Evolutionary conservation across 1,140 invertebrate genomes (phyloP), one percentile per base, ranked within the genome.

Genomic region (Trichonephila clavipes): DNA sequence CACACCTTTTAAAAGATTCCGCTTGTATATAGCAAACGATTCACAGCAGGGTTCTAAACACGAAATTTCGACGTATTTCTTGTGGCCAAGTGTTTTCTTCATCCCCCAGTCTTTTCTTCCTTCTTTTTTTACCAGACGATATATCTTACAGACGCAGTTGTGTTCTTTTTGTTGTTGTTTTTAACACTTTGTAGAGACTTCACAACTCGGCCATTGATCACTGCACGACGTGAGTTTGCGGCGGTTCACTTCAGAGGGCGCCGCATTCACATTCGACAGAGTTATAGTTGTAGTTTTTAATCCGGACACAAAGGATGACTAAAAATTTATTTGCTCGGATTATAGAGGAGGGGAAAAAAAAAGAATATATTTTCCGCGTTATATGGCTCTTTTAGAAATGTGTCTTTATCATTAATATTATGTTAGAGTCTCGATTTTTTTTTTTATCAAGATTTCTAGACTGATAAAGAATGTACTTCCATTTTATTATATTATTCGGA

Each of bases 31-130:
- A 10, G 51, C 16, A 66, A 44, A 58, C 44, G 72, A 40, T 40
- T 51, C 88, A 21, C 89, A 90, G 69, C 77, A n/a, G 89, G 72
- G 21, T 18, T 1, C 72, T 82, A 62, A 82, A 90, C 89, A 64
- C 77, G 72, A 82, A 82, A 82, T 90, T 90, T 90, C 89, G 69
- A 62, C 24, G 58, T 90, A 85, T 85, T 85, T 92, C 81, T 51
- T 85, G 66, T 2, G 12, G 14, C 19, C 3, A 21, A n/a, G 16
- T 51, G 40, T 89, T 89, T 88, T 88, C 16, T 69, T 88, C 51
- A 51, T 51, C 51, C 51, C 51, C 51, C 51, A 7, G 51, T 51
- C 51, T 88, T 62, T 88, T 88, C 14, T 59, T 58, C 34, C 28
- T 6, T 64, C 64, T 66, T 88, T 19, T 66, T 64, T 16, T 40